Evolutionary conservation across 2,797 vertebrate species (phyloP), one percentile per base, ranked within the genome.

Genomic region (Denticeps clupeoides): DNA sequence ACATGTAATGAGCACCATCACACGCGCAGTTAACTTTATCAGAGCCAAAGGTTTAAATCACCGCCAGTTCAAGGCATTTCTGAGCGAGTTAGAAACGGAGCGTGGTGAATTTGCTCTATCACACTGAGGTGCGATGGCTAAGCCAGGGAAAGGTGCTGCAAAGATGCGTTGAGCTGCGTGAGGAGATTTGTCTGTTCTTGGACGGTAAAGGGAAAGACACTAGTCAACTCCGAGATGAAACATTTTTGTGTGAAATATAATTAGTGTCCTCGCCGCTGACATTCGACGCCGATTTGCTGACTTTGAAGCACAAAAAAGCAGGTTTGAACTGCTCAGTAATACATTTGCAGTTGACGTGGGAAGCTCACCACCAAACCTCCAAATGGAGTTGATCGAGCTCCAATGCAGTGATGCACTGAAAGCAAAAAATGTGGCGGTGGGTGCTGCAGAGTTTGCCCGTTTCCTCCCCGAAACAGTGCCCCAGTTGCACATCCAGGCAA

Each of bases 81-180:
- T 16, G n/a, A 1, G n/a, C 22, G 41, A 43, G 10, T 26, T n/a
- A n/a, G n/a, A n/a, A n/a, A n/a, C n/a, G n/a, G n/a, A n/a, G n/a
- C n/a, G n/a, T n/a, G n/a, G n/a, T n/a, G n/a, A n/a, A n/a, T n/a
- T n/a, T n/a, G n/a, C n/a, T 26, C 27, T 60, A 54, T 31, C 32
- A 46, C 31, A 51, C 37, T 21, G 43, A 49, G 45, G 50, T 56
- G 54, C 12, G 41, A 12, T 55, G 47, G 47, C 33, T 51, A 35
- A 53, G 45, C 41, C 29, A 8, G 9, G 54, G 51, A 38, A 60
- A 56, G 40, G 53, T 52, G 23, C 45, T 56, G 9, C 27, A 45
- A 4, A 52, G 49, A 52, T 16, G 28, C 53, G 60, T 40, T 25
- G 32, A 53, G 33, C 15, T 51, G 2, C 1, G 43, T 38, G 12